Base-by-base conservation (phyloP, 1,140 invertebrate species). In the Eulimnadia texana region DNA sequence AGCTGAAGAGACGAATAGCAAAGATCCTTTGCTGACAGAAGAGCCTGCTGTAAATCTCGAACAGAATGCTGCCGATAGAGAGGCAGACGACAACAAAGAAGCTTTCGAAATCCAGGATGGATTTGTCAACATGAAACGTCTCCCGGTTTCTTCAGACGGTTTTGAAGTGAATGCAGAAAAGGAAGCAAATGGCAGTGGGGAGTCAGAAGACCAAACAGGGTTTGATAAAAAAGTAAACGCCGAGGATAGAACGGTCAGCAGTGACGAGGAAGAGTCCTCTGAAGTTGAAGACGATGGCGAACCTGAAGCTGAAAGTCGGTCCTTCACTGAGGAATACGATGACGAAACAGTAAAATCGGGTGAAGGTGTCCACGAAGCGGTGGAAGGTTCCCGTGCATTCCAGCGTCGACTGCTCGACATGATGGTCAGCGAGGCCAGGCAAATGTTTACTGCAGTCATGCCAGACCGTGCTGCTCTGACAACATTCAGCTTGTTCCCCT, bases 341-440 rank as follows among this genome's bases (percentile, higher is more conserved):
- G 54, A 1, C n/a, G n/a, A n/a, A 24, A 28, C 22, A 3, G 55
- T 11, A 0, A 33, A 33, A 29, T 3, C 55, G 3, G 55, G 29
- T 28, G 22, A 57, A 19, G 55, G 33, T n/a, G 10, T 33, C 6
- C 33, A 42, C 6, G 6, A 42, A 42, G 6, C 33, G 33, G 6
- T 42, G 6, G 33, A 16, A n/a, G 6, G 6, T 42, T 50, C 60
- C 27, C 50, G 60, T 24, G 47, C 47, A 13, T 60, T 60, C 25
- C 58, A 60, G 42, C 58, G 58, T 13, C 47, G 23, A 2, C 27
- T 60, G 1, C 47, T 60, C 23, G 58, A 60, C 25, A 20, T 60
- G 58, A 60, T 60, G 58, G 58, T 60, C 49, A 50, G 47, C 1
- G 58, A 60, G n/a, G 50, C 58, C 20, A 60, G 27, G 29, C 20